phyloP scores from a whole-genome alignment of 2,113 vertebrate genomes.

The Rhineura floridana region DNA sequence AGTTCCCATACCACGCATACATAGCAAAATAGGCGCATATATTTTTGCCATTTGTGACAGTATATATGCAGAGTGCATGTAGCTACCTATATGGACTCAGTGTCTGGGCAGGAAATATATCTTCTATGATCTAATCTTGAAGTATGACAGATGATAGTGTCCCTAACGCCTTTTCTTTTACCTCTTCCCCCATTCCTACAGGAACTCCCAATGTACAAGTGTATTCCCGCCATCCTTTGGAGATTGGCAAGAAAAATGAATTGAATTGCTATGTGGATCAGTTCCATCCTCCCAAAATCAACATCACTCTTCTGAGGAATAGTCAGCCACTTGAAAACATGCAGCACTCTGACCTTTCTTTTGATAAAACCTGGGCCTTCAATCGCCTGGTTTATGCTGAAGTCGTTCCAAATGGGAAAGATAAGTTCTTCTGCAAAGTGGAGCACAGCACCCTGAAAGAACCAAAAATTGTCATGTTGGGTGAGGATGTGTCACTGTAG shows the following conservation, averaged over 20 bases:
- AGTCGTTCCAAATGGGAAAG: conserved; percentile 15
- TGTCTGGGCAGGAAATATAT: not conserved
- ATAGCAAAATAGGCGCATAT: not conserved
- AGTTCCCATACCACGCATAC: not conserved
- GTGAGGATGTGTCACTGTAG: conserved; percentile 61
- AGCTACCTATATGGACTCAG: not conserved
- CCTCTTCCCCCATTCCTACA: conserved; percentile 21
- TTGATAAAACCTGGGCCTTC: conserved; percentile 83
- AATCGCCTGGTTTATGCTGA: conserved; percentile 65
- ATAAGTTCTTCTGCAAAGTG: conserved; percentile 64
- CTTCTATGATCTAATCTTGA: not conserved
- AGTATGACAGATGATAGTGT: too few relatives aligned
- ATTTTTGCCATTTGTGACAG: not conserved
- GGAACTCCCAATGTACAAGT: conserved; percentile 74
- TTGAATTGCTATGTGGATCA: conserved; percentile 81
- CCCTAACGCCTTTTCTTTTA: not conserved
- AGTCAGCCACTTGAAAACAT: fast-evolving
- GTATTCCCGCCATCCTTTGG: conserved; percentile 67
- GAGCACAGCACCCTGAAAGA: not conserved
- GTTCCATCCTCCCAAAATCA: conserved; percentile 86
- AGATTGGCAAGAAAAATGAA: conserved; percentile 44
- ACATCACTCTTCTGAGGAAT: conserved; percentile 67
- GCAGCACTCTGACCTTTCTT: conserved; percentile 79
- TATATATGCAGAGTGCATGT: too few relatives aligned
- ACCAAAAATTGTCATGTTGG: conserved; percentile 38